These are phyloP conservation scores for Zophobas atratus DNA, from an alignment of 1,140 invertebrate species.

Conservation along the genomic window DNA sequence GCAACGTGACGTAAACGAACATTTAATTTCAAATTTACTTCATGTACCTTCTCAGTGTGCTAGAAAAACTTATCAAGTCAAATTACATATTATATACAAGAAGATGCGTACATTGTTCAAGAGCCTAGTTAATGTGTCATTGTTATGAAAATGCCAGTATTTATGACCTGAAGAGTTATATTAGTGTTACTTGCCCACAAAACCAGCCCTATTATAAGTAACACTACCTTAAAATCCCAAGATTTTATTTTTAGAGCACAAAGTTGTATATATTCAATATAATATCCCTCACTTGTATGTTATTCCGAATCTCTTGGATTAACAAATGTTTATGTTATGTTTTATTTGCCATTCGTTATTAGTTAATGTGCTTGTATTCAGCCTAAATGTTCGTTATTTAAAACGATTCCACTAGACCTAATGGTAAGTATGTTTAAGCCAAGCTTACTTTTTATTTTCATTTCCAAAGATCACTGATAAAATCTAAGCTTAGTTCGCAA, in stretches of 20 bases:
- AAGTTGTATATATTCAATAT: slow-evolving; percentile 38
- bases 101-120: slow-evolving; percentile 34
- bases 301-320: slow-evolving; percentile 28
- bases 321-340: slow-evolving; percentile 28
- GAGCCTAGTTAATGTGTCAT: slow-evolving; percentile 40
- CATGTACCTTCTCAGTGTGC: slow-evolving; percentile 59
- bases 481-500: slow-evolving; percentile 42
- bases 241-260: slow-evolving; percentile 36
- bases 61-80: slow-evolving; percentile 42
- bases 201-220: slow-evolving; percentile 10
- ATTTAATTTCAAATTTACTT: slow-evolving; percentile 56
- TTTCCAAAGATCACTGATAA: slow-evolving; percentile 48
- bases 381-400: slow-evolving; percentile 24
- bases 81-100: slow-evolving; percentile 31
- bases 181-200: slow-evolving; percentile 34
- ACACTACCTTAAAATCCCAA: slow-evolving; percentile 8
- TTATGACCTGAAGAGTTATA: slow-evolving; percentile 30
- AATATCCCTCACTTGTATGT: slow-evolving; percentile 26
- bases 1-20: slow-evolving; percentile 57
- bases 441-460: slow-evolving; percentile 33
- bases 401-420: slow-evolving; percentile 26
- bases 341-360: slow-evolving; percentile 37
- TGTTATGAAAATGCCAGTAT: slow-evolving; percentile 42
- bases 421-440: slow-evolving; percentile 33
- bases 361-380: slow-evolving; percentile 37